phyloP scores from a whole-genome alignment of 2,888 invertebrate species.

The Morpho helenor region DNA sequence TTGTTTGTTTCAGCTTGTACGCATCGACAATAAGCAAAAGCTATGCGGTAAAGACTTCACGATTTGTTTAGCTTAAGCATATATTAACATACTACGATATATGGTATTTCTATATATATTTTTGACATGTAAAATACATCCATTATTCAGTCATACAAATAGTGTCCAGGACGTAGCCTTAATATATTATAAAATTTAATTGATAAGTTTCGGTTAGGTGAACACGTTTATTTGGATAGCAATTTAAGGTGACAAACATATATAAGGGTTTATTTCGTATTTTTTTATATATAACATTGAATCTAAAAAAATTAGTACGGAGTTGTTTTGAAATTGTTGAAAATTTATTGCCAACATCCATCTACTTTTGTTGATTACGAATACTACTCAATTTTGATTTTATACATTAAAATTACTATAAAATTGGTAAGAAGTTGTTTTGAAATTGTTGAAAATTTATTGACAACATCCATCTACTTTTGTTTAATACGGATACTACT shows the following conservation, averaged over 20 bases:
- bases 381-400: no score
- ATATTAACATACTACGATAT: conserved; percentile 17
- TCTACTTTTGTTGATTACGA: no score
- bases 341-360: no score
- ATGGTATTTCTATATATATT: conserved; percentile 28
- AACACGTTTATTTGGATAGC: conserved; percentile 3
- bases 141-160: conserved; percentile 17
- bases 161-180: conserved; percentile 21
- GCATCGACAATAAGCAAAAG: conserved; percentile 63
- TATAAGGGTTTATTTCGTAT: conserved; percentile 6
- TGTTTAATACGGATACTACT: no score
- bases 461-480: background rate
- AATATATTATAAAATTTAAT: conserved; percentile 3
- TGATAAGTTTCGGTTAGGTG: conserved; percentile 9
- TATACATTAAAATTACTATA: no score
- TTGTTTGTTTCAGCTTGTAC: conserved; percentile 60
- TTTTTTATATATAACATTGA: conserved; percentile 1
- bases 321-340: no score
- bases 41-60: conserved; percentile 28
- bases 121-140: conserved; percentile 24
- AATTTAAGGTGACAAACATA: conserved; percentile 7
- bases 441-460: background rate
- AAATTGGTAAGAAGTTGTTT: no score
- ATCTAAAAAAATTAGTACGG: background rate
- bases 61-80: conserved; percentile 21